Conservation (phyloP, 1,140 invertebrate species). For the Platorchestia sp. region DNA sequence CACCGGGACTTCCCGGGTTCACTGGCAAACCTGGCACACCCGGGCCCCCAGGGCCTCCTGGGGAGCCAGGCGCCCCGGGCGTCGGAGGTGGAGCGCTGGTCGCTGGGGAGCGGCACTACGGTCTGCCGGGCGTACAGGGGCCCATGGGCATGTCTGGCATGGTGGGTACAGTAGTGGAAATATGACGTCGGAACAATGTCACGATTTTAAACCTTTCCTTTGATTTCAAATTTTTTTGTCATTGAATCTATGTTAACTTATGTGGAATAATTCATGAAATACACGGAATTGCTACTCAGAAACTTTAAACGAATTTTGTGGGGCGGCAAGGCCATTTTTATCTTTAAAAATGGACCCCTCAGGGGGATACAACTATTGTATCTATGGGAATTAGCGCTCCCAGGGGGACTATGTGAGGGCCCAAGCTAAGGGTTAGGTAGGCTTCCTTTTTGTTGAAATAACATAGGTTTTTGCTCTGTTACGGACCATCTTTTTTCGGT, state of each 20-base stretch:
- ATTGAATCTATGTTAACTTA: neutral
- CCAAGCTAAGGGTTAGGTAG: no score
- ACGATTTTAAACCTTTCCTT: neutral
- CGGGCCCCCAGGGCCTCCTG: conserved; percentile 66
- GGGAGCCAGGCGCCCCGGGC: conserved; percentile 62
- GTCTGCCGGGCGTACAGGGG: conserved; percentile 64
- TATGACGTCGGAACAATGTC: neutral
- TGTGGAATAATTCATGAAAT: neutral
- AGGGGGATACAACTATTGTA: no score
- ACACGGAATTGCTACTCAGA: neutral
- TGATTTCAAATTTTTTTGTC: neutral
- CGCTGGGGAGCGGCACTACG: conserved; percentile 63
- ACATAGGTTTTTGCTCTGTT: no score
- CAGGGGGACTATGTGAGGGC: no score
- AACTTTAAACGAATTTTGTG: no score
- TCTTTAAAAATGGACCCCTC: no score
- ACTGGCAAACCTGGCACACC: conserved; percentile 71
- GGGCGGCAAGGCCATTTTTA: no score
- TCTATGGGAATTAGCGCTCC: no score
- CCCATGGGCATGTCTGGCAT: conserved; percentile 65
- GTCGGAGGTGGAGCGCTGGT: conserved; percentile 23
- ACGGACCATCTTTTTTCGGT: no score
- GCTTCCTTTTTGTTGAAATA: no score
- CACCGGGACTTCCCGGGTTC: conserved; percentile 70
- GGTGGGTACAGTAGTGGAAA: conserved; percentile 1